Evolutionary conservation across 2,888 invertebrate species (phyloP).

Genomic region (Koerneria pararmatus): DNA sequence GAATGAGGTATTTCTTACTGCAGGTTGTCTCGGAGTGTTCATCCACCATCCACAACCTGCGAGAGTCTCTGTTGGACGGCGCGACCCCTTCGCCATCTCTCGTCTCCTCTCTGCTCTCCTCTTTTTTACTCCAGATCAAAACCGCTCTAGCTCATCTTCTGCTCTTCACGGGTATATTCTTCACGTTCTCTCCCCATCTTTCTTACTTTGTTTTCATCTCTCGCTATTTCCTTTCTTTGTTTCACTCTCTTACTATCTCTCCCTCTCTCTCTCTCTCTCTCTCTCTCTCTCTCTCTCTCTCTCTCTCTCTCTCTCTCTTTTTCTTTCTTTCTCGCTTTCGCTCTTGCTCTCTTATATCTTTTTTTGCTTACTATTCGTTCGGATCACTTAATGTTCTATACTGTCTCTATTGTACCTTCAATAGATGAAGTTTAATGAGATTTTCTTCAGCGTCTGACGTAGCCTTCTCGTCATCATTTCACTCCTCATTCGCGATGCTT

Average conservation of each 20-base stretch:
- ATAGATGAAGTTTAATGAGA: no score
- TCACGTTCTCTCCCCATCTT: constrained; percentile 31
- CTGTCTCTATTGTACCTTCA: no score
- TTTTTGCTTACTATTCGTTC: no score
- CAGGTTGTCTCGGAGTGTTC: constrained; percentile 7
- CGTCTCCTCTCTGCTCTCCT: constrained; percentile 43
- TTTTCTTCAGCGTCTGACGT: no score
- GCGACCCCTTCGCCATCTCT: constrained; percentile 26
- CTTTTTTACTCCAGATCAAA: constrained; percentile 50
- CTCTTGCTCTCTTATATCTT: constrained; percentile 14
- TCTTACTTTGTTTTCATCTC: no score
- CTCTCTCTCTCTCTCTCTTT: constrained; percentile 6
- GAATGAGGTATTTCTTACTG: background rate
- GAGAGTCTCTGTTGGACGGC: constrained; percentile 15
- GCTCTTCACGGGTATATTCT: constrained; percentile 57
- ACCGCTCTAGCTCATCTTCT: constrained; percentile 55
- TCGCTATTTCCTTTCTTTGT: constrained; percentile 10
- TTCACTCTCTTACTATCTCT: constrained; percentile 12
- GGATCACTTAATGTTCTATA: no score
- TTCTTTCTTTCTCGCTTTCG: constrained; percentile 7
- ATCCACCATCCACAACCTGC: background rate
- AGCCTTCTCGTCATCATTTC: no score
- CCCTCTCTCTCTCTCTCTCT: constrained; percentile 18
- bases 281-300: constrained; percentile 7
- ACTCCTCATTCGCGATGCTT: no score